Base-by-base conservation (phyloP, 2,888 invertebrate genomes). In the Philereme vetulata region DNA sequence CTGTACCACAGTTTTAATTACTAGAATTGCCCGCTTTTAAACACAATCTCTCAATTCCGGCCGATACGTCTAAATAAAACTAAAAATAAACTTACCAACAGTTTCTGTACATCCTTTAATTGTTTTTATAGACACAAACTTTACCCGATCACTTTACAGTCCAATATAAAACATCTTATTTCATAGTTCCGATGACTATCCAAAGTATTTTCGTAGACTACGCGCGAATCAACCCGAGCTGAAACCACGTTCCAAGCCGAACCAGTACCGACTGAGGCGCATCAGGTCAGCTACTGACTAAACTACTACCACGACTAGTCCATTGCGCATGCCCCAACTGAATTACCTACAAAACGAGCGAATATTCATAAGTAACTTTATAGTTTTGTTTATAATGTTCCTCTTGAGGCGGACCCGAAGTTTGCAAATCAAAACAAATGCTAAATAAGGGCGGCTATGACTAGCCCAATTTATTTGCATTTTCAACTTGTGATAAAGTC, bases 281-380 rank as follows among this genome's bases (percentile, higher is more conserved):
- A 79, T 71, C 64, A 84, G 85, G 88, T 90, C 90, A 88, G 90
- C 90, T 88, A 90, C 91, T 90, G 77, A 83, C 74, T 80, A 76
- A 21, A 80, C 80, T 77, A 80, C 81, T 74, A 77, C 82, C 81
- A 78, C 78, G 82, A 76, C 74, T 74, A 74, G 64, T 56, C 46
- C 62, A 84, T 64, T 64, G 85, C 91, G 90, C 91, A 86, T 87
- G 90, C 88, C 70, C 86, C 65, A 51, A 66, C 61, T 68, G 76
- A 80, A 89, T 88, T 89, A 86, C 84, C 88, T 89, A 85, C 84
- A 82, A 83, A 75, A 74, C 69, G 70, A 76, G 77, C 71, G 81
- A 85, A 88, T 86, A 87, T 86, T 87, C 84, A 85, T 85, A 89
- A 90, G 86, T 88, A 85, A 84, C 78, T 86, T 86, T 84, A 82